Conservation (phyloP, 2,113 vertebrate species). For the Coregonus clupeaformis region DNA sequence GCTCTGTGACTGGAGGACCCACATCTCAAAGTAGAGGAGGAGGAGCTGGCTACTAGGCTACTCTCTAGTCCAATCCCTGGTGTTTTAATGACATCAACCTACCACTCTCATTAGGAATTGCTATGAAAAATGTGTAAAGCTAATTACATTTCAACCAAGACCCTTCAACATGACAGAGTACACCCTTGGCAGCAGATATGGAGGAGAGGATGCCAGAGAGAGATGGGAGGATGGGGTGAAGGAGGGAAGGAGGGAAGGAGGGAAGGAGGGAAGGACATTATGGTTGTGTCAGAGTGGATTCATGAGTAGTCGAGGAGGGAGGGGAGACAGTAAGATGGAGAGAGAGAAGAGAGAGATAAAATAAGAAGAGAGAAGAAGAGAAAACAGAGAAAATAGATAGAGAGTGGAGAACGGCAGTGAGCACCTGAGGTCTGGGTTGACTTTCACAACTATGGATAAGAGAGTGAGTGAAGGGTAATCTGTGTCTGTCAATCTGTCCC, state of each 20-base stretch:
- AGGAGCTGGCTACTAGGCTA: not conserved
- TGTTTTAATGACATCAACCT: no score
- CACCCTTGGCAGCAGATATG: conserved; percentile 18
- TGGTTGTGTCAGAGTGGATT: conserved; percentile 30
- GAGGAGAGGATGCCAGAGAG: conserved; percentile 23
- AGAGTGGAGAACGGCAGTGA: not conserved
- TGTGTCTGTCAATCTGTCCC: not conserved
- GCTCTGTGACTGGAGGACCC: no score
- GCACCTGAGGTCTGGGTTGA: conserved; percentile 1
- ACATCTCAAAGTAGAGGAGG: not conserved
- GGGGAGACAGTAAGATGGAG: conserved; percentile 15
- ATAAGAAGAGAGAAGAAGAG: not conserved
- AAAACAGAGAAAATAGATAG: not conserved
- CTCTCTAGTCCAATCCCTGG: not conserved
- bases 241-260: conserved; percentile 40
- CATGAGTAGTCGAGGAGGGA: conserved; percentile 29
- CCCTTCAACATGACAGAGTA: conserved; percentile 23
- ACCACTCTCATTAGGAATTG: no score
- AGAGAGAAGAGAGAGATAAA: no score
- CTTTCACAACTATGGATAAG: conserved; percentile 12
- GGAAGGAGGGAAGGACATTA: conserved; percentile 47
- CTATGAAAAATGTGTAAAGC: conserved; percentile 31
- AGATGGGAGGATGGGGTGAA: conserved; percentile 10
- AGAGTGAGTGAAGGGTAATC: conserved; percentile 1
- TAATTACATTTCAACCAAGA: conserved; percentile 61